These are phyloP conservation scores for Sisor rabdophorus DNA, from an alignment of 2,113 vertebrate species.

Conservation along the genomic window DNA sequence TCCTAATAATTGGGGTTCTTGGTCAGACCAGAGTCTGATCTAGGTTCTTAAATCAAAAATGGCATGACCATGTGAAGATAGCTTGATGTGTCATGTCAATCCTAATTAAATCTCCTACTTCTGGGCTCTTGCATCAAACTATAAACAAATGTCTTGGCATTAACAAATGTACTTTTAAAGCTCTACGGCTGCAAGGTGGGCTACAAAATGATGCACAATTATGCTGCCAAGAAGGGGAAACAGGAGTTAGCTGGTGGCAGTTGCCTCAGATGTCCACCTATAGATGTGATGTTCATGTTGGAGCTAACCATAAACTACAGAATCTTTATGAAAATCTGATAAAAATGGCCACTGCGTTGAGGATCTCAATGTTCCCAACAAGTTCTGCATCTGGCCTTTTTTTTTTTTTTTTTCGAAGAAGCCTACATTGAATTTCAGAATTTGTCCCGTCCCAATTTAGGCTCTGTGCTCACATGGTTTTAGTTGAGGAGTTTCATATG, in stretches of 20 bases:
- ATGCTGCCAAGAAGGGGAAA: not conserved
- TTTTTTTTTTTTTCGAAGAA: not conserved
- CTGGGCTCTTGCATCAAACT: not conserved
- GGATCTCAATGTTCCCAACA: not conserved
- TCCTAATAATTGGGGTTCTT: conserved; percentile 19
- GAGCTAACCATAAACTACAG: too few species aligned
- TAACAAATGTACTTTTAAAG: conserved; percentile 8
- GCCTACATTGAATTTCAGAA: not conserved
- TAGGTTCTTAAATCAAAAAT: not conserved
- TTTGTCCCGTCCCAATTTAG: not conserved
- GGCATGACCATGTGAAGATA: not conserved
- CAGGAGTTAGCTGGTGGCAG: not conserved
- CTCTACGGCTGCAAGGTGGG: not conserved
- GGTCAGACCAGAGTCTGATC: conserved; percentile 8
- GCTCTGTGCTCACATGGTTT: not conserved
- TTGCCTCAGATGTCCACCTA: too few species aligned
- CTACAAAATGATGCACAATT: not conserved
- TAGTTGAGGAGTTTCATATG: not conserved
- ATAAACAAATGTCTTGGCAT: conserved; percentile 31
- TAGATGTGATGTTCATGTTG: too few species aligned
- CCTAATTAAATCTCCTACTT: conserved; percentile 43
- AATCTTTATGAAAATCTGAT: too few species aligned
- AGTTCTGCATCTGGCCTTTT: not conserved
- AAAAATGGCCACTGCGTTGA: not conserved
- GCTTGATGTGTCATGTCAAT: conserved; percentile 36